These are phyloP conservation scores for Poecilia picta DNA, from an alignment of 2,797 vertebrate species.

Conservation along the genomic window DNA sequence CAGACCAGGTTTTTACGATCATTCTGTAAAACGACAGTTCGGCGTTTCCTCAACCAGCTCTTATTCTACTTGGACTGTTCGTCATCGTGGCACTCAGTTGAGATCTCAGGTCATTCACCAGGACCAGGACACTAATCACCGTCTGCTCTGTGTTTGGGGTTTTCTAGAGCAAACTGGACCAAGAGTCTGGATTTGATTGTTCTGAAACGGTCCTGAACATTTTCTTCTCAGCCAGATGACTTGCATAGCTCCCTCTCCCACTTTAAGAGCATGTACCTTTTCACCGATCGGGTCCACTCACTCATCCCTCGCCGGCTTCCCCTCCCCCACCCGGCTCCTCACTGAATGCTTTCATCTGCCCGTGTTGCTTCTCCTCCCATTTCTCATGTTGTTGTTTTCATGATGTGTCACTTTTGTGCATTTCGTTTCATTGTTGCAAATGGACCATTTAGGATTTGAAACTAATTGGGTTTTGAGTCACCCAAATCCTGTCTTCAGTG, in stretches of 20 bases:
- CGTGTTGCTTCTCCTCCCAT: neutral
- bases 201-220: too few species aligned
- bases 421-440: conserved; percentile 7
- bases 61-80: neutral
- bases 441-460: neutral
- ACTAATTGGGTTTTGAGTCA: neutral
- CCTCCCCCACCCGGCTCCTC: conserved; percentile 13
- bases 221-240: conserved; percentile 42
- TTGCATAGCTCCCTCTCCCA: conserved; percentile 78
- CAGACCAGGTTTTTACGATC: too few species aligned
- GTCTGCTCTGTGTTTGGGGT: neutral
- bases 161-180: conserved; percentile 14
- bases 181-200: conserved; percentile 16
- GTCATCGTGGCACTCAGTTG: neutral
- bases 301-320: neutral
- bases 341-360: conserved; percentile 19
- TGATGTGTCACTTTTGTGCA: neutral
- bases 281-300: conserved; percentile 62
- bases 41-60: neutral
- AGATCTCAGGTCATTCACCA: neutral
- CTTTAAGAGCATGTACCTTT: conserved; percentile 81
- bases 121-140: neutral
- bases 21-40: neutral
- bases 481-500: neutral
- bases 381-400: neutral